These are phyloP conservation scores for Drosophila dunni DNA, from an alignment of 1,140 invertebrate species.

Conservation along the genomic window DNA sequence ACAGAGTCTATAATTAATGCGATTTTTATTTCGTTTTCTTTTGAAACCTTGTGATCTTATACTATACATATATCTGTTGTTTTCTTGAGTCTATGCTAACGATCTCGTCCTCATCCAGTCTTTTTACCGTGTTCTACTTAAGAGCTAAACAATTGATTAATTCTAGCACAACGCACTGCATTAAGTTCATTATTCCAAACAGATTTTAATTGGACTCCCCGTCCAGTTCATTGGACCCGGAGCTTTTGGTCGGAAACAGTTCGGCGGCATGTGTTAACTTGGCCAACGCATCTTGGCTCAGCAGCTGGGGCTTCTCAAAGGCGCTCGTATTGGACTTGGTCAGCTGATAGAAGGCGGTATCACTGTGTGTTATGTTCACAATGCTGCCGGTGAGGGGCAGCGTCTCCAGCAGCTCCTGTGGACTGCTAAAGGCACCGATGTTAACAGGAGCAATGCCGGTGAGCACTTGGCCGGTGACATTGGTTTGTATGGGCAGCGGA, in stretches of 20 bases:
- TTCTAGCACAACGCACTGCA: slow-evolving; percentile 72
- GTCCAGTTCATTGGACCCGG: slow-evolving; percentile 54
- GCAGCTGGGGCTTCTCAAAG: slow-evolving; percentile 68
- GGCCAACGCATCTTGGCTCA: slow-evolving; percentile 60
- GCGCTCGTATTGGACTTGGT: slow-evolving; percentile 70
- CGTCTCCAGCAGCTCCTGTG: slow-evolving; percentile 75
- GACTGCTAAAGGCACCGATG: slow-evolving; percentile 84
- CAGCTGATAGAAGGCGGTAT: slow-evolving; percentile 80
- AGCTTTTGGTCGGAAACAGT: slow-evolving; percentile 58
- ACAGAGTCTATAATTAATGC: slow-evolving; percentile 51
- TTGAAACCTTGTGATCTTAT: slow-evolving; percentile 41
- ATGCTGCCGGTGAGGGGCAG: slow-evolving; percentile 82
- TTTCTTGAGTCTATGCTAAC: slow-evolving; percentile 34
- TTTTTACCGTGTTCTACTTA: slow-evolving; percentile 64
- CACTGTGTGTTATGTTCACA: slow-evolving; percentile 84
- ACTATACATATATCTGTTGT: slow-evolving; percentile 3
- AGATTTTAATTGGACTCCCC: slow-evolving; percentile 17
- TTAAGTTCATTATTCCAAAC: slow-evolving; percentile 20
- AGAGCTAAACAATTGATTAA: slow-evolving; percentile 29
- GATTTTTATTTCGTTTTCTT: slow-evolving; percentile 60
- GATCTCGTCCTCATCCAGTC: slow-evolving; percentile 65
- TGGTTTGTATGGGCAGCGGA: slow-evolving; percentile 86
- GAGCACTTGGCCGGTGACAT: slow-evolving; percentile 85
- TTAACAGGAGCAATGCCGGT: slow-evolving; percentile 85
- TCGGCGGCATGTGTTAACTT: slow-evolving; percentile 69